Evolutionary conservation across 2,888 invertebrate species (phyloP), one percentile per base, ranked within the genome.

Genomic region (Pseudococcus viburni): DNA sequence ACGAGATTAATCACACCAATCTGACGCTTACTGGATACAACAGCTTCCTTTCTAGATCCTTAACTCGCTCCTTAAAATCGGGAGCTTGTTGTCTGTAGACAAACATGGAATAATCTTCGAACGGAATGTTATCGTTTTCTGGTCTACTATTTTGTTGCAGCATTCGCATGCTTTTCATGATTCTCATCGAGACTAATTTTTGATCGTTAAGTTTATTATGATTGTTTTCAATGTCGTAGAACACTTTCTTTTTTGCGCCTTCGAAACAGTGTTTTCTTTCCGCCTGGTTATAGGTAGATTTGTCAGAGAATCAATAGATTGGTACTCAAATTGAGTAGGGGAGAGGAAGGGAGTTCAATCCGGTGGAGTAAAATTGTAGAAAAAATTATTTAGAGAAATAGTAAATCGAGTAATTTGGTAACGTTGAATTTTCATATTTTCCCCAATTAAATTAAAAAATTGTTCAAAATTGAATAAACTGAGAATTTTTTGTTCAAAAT

Each of bases 21-120:
- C 26, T 1, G 26, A 55, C 5, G 88, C 95, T 95, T 95, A 95
- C 95, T 91, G 95, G 95, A 92, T 94, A 94, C 90, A 94, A 93
- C 90, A 95, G 93, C 92, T 95, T 95, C 92, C 94, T 93, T 92
- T 95, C 97, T 91, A 97, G 93, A 90, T 95, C 94, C 94, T 95
- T 95, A 89, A 97, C 96, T 89, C 97, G 94, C 91, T 96, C 96
- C 92, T 94, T 95, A 92, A 97, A 97, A 91, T 95, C 94, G 9
- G 96, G 95, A 19, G 97, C 96, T 89, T 95, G 95, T 92, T 96
- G 96, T 86, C 97, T 94, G 92, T 97, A 97, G 91, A 96, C 93
- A 92, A 95, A 96, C 91, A 97, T 93, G 42, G 96, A 96, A 92
- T 96, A 96, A 92, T 96, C 95, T 92, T 96, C 95, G 91, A 96